Percentiles rank a stretch among this genome's conserved stretches.
These are phyloP conservation scores for Hylaeus anthracinus DNA, from an alignment of 1,140 invertebrate species.

Conservation along the genomic window DNA sequence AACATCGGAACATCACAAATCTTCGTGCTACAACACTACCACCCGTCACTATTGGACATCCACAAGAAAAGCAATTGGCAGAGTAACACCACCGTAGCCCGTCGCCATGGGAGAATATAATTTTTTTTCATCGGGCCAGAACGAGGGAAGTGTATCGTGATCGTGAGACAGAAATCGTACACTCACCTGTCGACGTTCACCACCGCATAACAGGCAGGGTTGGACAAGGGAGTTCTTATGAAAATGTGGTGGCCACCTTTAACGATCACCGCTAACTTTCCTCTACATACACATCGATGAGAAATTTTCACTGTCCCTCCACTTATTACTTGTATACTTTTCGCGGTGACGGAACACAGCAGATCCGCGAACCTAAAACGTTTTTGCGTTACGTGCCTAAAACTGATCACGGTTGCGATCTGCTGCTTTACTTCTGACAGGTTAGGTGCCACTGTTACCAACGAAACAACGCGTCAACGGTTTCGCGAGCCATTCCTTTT, in stretches of 20 bases:
- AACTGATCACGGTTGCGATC: constrained; percentile 49
- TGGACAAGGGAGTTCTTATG: constrained; percentile 45
- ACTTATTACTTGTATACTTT: constrained; percentile 17
- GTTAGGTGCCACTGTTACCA: constrained; percentile 65
- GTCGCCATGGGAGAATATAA: constrained; percentile 6
- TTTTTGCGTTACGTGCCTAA: constrained; percentile 35
- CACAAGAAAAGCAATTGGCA: constrained; percentile 20
- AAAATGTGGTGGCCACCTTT: constrained; percentile 51
- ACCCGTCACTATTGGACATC: constrained; percentile 32
- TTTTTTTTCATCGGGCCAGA: constrained; percentile 17
- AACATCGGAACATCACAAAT: constrained; percentile 37
- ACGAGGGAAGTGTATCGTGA: constrained; percentile 30
- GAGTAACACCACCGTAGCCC: constrained; percentile 30
- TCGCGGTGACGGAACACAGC: constrained; percentile 29
- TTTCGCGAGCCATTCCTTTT: neutral
- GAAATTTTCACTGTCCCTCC: constrained; percentile 18
- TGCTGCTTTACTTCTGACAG: constrained; percentile 62
- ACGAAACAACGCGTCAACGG: constrained; percentile 22
- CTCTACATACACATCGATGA: constrained; percentile 10
- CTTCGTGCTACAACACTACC: constrained; percentile 41
- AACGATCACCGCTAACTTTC: constrained; percentile 13
- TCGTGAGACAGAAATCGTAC: constrained; percentile 32
- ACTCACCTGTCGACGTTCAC: constrained; percentile 73
- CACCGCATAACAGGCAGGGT: constrained; percentile 71
- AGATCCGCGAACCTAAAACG: constrained; percentile 37